Evolutionary conservation across 2,888 invertebrate species (phyloP).

Genomic region (Cataglyphis rosenhaueri): DNA sequence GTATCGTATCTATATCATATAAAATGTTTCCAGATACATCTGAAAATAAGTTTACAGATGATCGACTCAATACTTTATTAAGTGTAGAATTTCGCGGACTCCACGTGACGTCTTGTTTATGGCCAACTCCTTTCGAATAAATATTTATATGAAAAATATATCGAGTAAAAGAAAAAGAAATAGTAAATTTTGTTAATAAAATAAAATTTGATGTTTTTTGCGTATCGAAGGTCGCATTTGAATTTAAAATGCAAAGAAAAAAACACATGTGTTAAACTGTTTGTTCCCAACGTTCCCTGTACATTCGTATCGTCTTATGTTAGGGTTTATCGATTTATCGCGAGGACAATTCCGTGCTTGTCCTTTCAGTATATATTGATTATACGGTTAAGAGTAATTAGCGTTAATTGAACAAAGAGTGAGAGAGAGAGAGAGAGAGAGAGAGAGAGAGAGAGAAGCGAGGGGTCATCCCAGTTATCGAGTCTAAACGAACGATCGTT

Average conservation of each 20-base stretch:
- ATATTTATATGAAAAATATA: neutral
- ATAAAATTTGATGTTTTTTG: neutral
- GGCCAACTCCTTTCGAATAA: neutral
- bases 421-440: conserved; percentile 9
- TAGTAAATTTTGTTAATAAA: neutral
- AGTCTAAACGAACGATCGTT: conserved; percentile 62
- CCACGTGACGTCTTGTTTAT: neutral
- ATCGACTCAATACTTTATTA: neutral
- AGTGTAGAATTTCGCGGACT: neutral
- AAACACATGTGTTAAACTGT: neutral
- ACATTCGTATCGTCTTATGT: neutral
- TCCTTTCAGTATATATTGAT: conserved; percentile 50
- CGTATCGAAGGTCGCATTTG: neutral
- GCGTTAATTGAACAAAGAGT: conserved; percentile 66
- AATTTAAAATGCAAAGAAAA: neutral
- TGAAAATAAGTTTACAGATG: neutral
- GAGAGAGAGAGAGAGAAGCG: neutral
- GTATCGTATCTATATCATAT: neutral
- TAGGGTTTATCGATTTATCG: conserved; percentile 50
- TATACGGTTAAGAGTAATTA: conserved; percentile 69
- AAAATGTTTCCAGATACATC: neutral
- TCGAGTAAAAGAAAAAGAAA: neutral
- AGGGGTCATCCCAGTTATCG: conserved; percentile 43
- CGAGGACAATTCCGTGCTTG: conserved; percentile 54
- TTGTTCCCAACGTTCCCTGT: neutral